A percentile compares a stretch with the other conserved stretches of the same genome.
Evolutionary conservation across 2,797 vertebrate species (phyloP).

Genomic region (Alauda arvensis): DNA sequence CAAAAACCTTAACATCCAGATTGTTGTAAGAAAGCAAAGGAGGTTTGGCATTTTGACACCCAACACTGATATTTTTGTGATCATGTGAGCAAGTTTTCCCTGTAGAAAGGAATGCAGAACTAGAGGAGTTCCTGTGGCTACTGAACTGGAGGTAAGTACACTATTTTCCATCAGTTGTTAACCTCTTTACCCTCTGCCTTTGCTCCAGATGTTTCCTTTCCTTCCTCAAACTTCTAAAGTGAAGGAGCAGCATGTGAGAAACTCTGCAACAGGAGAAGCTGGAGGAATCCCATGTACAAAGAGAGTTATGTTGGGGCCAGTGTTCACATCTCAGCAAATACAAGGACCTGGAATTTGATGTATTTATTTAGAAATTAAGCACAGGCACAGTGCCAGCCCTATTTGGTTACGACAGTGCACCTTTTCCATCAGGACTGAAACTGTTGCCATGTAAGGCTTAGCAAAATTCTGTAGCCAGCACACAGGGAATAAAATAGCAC

Average conservation of each 20-base stretch:
- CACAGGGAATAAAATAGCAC: not conserved
- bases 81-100: not conserved
- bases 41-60: not conserved
- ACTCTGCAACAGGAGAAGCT: not conserved
- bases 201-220: slow-evolving; percentile 57
- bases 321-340: not conserved
- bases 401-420: not conserved
- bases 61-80: not conserved
- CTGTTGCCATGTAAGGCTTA: not conserved
- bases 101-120: slow-evolving; percentile 21
- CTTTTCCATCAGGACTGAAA: not conserved
- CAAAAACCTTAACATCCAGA: not conserved
- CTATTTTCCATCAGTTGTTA: slow-evolving; percentile 21
- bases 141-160: slow-evolving; percentile 16
- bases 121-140: slow-evolving; percentile 1
- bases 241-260: slow-evolving; percentile 11
- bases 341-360: not conserved
- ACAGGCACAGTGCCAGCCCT: not conserved
- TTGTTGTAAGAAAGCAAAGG: not conserved
- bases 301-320: not conserved
- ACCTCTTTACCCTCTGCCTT: slow-evolving; percentile 40
- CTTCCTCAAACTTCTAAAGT: slow-evolving; percentile 19
- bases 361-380: not conserved
- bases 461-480: not conserved
- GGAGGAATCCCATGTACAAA: not conserved